phyloP scores from a whole-genome alignment of 30 jellyfish, hydroid and myxozoan genomes.

The Rhopilema esculentum region DNA sequence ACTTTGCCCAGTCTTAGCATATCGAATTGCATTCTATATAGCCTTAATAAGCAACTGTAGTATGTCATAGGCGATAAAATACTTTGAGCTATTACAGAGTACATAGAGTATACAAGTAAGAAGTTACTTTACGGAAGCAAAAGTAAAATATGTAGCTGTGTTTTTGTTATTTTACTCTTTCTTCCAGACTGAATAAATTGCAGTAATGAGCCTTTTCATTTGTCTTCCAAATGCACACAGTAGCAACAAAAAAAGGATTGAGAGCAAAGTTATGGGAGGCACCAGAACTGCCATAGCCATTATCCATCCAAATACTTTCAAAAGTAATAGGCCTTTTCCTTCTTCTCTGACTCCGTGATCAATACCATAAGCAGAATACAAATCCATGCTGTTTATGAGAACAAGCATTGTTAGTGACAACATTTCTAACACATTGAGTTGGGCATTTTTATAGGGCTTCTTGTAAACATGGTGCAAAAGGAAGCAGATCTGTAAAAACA shows the following conservation, averaged over 20 bases:
- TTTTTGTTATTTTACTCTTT: too few species aligned
- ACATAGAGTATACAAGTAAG: too few species aligned
- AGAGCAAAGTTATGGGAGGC: background rate
- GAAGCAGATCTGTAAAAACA: constrained; percentile 6
- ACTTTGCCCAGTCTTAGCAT: too few species aligned
- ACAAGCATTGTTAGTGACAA: background rate
- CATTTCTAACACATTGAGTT: constrained; percentile 8
- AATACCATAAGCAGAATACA: background rate
- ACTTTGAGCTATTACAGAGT: too few species aligned
- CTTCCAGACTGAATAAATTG: too few species aligned
- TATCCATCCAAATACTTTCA: background rate
- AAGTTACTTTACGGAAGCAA: too few species aligned
- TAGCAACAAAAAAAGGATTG: background rate
- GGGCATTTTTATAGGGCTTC: background rate
- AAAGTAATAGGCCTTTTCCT: background rate
- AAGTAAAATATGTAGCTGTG: too few species aligned
- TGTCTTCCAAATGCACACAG: too few species aligned
- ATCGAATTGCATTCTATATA: too few species aligned
- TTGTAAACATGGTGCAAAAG: background rate
- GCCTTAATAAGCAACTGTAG: too few species aligned
- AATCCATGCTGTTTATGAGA: constrained; percentile 18
- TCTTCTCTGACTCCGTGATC: background rate
- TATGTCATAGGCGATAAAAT: too few species aligned
- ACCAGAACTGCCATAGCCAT: background rate
- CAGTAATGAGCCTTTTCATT: too few species aligned